phyloP scores from a whole-genome alignment of 2,113 vertebrate species.

The Phaethon lepturus region DNA sequence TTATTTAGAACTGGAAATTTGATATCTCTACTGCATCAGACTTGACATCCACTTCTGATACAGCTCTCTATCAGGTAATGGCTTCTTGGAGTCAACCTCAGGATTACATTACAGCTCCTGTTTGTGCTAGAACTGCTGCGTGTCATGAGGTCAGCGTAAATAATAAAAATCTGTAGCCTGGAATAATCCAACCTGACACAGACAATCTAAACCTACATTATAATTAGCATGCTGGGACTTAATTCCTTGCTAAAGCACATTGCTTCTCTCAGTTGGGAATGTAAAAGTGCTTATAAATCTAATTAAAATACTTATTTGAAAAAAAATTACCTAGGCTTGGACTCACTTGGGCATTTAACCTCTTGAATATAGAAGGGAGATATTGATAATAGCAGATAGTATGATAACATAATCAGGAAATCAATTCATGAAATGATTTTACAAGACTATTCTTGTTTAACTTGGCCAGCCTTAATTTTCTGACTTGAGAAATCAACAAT shows the following conservation, averaged over 20 bases:
- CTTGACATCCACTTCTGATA: neutral
- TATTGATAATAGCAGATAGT: neutral
- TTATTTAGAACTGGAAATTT: neutral
- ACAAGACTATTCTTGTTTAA: constrained; percentile 12
- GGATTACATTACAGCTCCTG: neutral
- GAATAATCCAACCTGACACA: neutral
- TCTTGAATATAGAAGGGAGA: neutral
- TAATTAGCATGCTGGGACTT: neutral
- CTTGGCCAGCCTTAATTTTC: neutral
- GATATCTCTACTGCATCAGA: neutral
- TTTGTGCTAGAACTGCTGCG: neutral
- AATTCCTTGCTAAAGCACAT: neutral
- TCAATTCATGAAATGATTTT: neutral
- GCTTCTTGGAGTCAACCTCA: neutral
- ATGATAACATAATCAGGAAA: neutral
- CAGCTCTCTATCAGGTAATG: neutral
- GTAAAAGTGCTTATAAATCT: constrained; percentile 12
- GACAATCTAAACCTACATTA: neutral
- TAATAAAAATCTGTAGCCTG: neutral
- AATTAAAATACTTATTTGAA: neutral
- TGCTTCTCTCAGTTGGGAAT: neutral
- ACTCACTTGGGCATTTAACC: neutral
- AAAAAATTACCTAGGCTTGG: neutral
- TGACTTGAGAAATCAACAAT: neutral
- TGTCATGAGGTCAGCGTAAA: neutral